Evolutionary conservation across 2,113 vertebrate species (phyloP).

Genomic region (Cynopterus brachyotis): DNA sequence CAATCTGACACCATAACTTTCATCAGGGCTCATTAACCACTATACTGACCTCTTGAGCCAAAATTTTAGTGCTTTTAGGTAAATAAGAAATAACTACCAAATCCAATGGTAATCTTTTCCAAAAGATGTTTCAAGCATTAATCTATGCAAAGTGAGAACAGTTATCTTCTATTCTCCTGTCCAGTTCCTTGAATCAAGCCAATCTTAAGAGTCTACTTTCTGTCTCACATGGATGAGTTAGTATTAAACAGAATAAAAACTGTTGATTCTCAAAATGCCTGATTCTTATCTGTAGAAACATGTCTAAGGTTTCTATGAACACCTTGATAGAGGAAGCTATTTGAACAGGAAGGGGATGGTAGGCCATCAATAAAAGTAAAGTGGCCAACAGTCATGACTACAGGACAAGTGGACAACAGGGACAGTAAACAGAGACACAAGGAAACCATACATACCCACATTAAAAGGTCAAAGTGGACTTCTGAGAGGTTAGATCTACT

Average conservation of each 20-base stretch:
- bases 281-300: neutral
- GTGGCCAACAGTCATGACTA: neutral
- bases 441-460: neutral
- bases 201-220: neutral
- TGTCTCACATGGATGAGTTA: neutral
- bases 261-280: neutral
- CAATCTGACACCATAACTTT: neutral
- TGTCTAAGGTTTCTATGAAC: neutral
- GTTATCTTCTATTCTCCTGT: neutral
- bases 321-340: neutral
- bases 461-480: neutral
- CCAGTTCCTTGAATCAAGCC: neutral
- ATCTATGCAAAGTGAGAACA: neutral
- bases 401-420: neutral
- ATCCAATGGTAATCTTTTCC: neutral
- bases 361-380: neutral
- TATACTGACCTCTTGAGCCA: neutral
- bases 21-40: neutral
- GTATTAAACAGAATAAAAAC: neutral
- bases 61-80: neutral
- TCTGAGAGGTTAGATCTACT: neutral
- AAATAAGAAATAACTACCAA: slow-evolving; percentile 27
- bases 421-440: neutral
- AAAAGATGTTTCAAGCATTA: neutral
- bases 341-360: accelerated